Evolutionary conservation across 1,140 invertebrate species (phyloP), one percentile per base, ranked within the genome.

Genomic region (Chymomyza costata): DNA sequence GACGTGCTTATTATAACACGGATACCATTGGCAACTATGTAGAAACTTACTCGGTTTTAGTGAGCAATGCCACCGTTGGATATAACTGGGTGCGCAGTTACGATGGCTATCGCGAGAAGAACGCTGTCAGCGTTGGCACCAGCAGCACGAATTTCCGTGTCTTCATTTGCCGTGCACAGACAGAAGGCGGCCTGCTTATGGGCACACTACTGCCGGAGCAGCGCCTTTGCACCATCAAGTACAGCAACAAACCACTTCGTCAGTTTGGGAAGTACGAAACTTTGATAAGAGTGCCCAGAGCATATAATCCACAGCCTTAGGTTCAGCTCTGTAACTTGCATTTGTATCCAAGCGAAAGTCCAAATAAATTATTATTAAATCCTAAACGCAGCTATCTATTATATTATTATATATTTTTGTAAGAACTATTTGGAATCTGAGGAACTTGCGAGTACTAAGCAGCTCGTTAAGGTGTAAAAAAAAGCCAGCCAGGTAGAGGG

Each of bases 111-210:
- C 35, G 41, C 6, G 70, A 65, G 28, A 45, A 39, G n/a, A 65
- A 61, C 34, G 65, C 69, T 6, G 70, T 74, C 0, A 25, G 51
- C 0, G 70, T 74, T 14, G 70, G 70, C 10, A 74, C 70, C 0
- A 54, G 31, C 7, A 1, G 6, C 1, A 0, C 0, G 11, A 52
- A 58, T 17, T 52, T 74, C 8, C 70, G 64, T 0, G 69, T 74
- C 2, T 74, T 44, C 17, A 15, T 65, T 21, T 74, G 70, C 40
- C 73, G 64, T 5, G 60, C 47, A 1, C 35, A 10, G 19, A 57
- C 48, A 16, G 54, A 73, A 13, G 37, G 25, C 0, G 50, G 38
- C 0, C 6, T 67, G 21, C 39, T 67, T 14, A 53, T 73, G 18
- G 69, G 69, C 11, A 67, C 68, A 1, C 34, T 73, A 2, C 47